A percentile compares a stretch with the other conserved stretches of the same genome.
Conservation (phyloP, 2,888 invertebrate genomes). For the Eristalinus sepulchralis region DNA sequence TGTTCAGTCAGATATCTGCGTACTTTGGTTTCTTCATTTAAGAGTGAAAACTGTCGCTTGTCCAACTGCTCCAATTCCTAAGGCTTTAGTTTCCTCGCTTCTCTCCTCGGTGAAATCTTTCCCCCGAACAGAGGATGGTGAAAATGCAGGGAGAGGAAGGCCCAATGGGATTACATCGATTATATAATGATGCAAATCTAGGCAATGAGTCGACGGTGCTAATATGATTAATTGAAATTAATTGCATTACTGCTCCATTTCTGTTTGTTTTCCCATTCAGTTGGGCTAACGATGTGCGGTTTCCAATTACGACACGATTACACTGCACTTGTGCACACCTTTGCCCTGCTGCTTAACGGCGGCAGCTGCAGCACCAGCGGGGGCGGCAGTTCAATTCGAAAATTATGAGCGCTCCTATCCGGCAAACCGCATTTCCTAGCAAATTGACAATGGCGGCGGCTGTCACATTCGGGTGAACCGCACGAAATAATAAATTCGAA, state of each 20-base stretch:
- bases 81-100: neutral
- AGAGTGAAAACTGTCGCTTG: neutral
- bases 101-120: neutral
- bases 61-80: neutral
- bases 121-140: neutral
- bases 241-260: slow-evolving; percentile 64
- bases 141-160: too few relatives aligned
- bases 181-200: slow-evolving; percentile 10
- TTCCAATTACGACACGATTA: slow-evolving; percentile 45
- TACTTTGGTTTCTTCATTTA: too few relatives aligned
- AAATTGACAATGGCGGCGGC: slow-evolving; percentile 50
- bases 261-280: neutral
- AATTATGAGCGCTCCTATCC: slow-evolving; percentile 12
- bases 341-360: neutral
- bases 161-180: neutral
- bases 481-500: slow-evolving; percentile 39
- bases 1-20: too few relatives aligned
- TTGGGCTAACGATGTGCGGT: slow-evolving; percentile 33
- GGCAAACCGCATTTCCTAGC: slow-evolving; percentile 48
- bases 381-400: slow-evolving; percentile 45
- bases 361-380: neutral
- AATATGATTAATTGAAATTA: slow-evolving; percentile 54
- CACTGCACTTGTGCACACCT: neutral
- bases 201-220: neutral
- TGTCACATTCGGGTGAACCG: slow-evolving; percentile 57